Conservation (phyloP, 2,797 vertebrate genomes). For the Cyprinella venusta region DNA sequence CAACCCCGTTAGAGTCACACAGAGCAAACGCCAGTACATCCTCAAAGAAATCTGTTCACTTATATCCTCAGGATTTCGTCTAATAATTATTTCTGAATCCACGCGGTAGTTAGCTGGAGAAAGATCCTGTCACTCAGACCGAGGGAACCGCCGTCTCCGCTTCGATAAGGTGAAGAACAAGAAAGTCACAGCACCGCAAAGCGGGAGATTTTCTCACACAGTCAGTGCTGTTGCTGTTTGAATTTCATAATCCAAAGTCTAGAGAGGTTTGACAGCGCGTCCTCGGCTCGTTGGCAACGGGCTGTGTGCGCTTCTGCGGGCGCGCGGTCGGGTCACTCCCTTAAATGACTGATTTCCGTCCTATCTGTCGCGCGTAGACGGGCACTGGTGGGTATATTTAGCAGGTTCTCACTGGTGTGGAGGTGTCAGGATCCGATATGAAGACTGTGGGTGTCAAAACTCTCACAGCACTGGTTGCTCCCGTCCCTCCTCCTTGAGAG, state of each 20-base stretch:
- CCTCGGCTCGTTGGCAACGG: slow-evolving; percentile 10
- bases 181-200: neutral
- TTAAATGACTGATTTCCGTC: slow-evolving; percentile 27
- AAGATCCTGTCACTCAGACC: slow-evolving; percentile 15
- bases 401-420: slow-evolving; percentile 16
- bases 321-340: slow-evolving; percentile 44
- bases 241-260: slow-evolving; percentile 33
- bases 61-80: slow-evolving; percentile 22
- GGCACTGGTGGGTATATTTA: slow-evolving; percentile 2
- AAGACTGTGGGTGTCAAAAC: slow-evolving; percentile 21
- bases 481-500: slow-evolving; percentile 30
- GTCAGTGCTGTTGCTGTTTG: neutral
- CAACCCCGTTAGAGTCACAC: slow-evolving; percentile 35
- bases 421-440: slow-evolving; percentile 27
- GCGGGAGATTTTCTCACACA: neutral
- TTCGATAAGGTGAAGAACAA: neutral
- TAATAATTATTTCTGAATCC: slow-evolving; percentile 1
- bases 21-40: slow-evolving; percentile 53
- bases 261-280: slow-evolving; percentile 25
- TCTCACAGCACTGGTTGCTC: slow-evolving; percentile 37
- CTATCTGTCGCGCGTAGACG: slow-evolving; percentile 2
- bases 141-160: slow-evolving; percentile 12
- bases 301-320: slow-evolving; percentile 31
- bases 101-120: slow-evolving; percentile 6
- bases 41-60: slow-evolving; percentile 32